phyloP scores from a whole-genome alignment of 2,113 vertebrate genomes.

The Bubo blakistoni region DNA sequence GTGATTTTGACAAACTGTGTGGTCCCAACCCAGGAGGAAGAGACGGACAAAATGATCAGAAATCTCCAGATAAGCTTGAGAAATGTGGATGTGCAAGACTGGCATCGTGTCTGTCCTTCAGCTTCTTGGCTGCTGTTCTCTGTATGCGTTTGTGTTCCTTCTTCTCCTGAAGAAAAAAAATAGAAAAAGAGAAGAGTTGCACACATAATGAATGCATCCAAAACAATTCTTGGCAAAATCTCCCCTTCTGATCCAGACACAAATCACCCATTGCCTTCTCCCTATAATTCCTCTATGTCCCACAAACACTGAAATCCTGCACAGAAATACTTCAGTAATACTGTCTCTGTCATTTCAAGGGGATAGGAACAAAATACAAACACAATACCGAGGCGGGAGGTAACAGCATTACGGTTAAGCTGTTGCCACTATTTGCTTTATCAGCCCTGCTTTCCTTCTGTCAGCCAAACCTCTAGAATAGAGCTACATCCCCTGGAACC shows the following conservation, averaged over 20 bases:
- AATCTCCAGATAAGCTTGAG: constrained; percentile 92
- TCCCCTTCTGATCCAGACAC: neutral
- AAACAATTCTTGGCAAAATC: neutral
- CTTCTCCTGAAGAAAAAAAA: constrained; percentile 79
- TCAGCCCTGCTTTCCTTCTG: neutral
- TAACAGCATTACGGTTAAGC: neutral
- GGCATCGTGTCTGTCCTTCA: constrained; percentile 84
- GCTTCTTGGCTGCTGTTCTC: constrained; percentile 71
- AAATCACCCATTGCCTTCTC: neutral
- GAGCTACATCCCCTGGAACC: neutral
- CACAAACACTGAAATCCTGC: neutral
- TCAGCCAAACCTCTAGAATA: neutral
- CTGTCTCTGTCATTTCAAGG: neutral
- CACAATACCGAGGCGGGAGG: neutral
- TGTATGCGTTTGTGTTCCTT: constrained; percentile 81
- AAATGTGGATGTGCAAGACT: constrained; percentile 79
- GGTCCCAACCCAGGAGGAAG: constrained; percentile 96
- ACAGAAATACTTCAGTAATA: neutral
- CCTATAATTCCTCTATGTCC: neutral
- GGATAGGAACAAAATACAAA: neutral
- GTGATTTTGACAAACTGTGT: constrained; percentile 96
- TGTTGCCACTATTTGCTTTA: neutral
- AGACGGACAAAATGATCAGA: constrained; percentile 91
- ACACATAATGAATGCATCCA: neutral
- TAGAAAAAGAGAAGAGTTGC: neutral